Percentiles rank a stretch among this genome's conserved stretches.
phyloP scores from a whole-genome alignment of 1,140 invertebrate species.

The Cotesia vestalis region DNA sequence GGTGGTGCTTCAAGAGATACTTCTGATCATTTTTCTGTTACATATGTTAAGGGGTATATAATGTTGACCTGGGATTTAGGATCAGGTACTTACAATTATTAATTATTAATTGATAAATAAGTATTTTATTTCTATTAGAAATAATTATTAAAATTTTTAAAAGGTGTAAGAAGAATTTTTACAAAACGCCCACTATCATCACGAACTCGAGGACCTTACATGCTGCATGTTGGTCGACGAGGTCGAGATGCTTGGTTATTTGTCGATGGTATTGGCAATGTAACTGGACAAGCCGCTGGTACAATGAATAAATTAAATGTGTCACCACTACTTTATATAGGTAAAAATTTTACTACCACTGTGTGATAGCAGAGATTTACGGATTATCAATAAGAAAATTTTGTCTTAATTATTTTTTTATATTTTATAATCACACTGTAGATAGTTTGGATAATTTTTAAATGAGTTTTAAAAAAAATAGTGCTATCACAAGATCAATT shows the following conservation, averaged over 20 bases:
- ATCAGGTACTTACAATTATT: constrained; percentile 67
- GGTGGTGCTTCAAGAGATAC: constrained; percentile 73
- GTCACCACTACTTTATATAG: constrained; percentile 80
- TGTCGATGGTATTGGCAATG: constrained; percentile 82
- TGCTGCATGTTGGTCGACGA: constrained; percentile 75
- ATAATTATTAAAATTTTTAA: too few species aligned
- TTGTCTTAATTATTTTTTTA: background rate
- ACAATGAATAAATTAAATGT: constrained; percentile 78
- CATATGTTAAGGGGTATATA: constrained; percentile 86
- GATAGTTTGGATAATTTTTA: too few species aligned
- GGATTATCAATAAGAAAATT: constrained; percentile 12
- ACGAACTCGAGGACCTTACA: constrained; percentile 69
- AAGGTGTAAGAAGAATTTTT: constrained; percentile 82
- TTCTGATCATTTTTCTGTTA: constrained; percentile 83
- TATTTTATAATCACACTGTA: background rate
- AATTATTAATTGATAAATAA: background rate
- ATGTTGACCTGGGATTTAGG: constrained; percentile 92
- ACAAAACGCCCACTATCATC: constrained; percentile 74
- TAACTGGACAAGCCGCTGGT: constrained; percentile 80
- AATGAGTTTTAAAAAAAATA: too few species aligned
- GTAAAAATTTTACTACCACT: constrained; percentile 62
- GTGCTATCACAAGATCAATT: too few species aligned
- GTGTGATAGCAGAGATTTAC: too few species aligned
- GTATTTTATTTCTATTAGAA: constrained; percentile 38
- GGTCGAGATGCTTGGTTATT: constrained; percentile 82